A percentile compares a stretch with the other conserved stretches of the same genome.
phyloP scores from a whole-genome alignment of 2,797 vertebrate genomes.

The Melanotaenia pygmaea region DNA sequence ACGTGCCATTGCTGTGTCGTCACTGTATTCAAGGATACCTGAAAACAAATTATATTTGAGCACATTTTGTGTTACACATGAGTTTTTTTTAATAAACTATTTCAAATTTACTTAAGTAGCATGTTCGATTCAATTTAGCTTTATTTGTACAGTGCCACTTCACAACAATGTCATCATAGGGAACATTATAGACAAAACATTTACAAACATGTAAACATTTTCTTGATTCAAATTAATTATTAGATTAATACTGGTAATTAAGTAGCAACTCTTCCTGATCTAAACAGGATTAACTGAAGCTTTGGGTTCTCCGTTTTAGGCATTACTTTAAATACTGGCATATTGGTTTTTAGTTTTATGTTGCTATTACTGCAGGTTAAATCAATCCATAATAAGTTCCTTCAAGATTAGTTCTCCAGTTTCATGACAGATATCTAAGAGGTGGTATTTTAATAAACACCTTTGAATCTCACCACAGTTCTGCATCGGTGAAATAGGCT shows the following conservation, averaged over 20 bases:
- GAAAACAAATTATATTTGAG: conserved; percentile 13
- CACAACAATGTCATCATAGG: too few relatives aligned
- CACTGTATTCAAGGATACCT: conserved; percentile 92
- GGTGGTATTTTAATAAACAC: neutral
- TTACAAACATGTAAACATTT: neutral
- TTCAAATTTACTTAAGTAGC: neutral
- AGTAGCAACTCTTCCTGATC: neutral
- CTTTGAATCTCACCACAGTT: neutral
- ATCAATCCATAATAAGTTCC: too few relatives aligned
- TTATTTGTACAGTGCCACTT: too few relatives aligned
- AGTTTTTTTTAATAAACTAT: too few relatives aligned
- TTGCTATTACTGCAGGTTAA: neutral
- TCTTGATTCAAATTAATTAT: neutral
- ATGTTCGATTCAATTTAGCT: too few relatives aligned
- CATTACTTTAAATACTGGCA: too few relatives aligned
- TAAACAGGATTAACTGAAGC: too few relatives aligned
- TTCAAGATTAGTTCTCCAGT: neutral
- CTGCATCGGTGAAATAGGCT: neutral
- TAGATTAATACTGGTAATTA: neutral
- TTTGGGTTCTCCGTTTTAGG: too few relatives aligned
- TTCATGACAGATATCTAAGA: neutral
- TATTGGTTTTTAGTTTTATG: neutral
- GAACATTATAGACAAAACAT: too few relatives aligned
- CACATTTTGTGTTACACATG: neutral
- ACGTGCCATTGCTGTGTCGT: conserved; percentile 96